Percentiles rank a stretch among this genome's conserved stretches.
Conservation (phyloP, 2,113 vertebrate species). For the Chloroceryle aenea region DNA sequence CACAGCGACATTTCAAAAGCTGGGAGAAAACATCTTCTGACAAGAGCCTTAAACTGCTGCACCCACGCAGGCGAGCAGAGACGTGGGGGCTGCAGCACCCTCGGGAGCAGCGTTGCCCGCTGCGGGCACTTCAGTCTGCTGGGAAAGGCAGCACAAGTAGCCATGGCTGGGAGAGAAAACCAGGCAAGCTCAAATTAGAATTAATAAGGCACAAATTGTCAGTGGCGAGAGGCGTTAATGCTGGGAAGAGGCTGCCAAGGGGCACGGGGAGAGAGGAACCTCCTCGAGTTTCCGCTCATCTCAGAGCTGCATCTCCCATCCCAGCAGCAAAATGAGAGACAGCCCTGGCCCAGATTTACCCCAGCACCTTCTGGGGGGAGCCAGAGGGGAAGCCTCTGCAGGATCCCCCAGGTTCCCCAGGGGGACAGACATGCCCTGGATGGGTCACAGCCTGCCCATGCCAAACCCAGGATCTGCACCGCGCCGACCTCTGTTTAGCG, state of each 20-base stretch:
- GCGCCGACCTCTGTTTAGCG: rapidly evolving
- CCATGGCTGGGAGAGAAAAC: neutral
- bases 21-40: neutral
- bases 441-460: neutral
- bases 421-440: neutral
- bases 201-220: constrained; percentile 19
- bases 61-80: neutral
- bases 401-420: neutral
- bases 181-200: neutral
- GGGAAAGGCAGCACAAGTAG: neutral
- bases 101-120: neutral
- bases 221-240: neutral
- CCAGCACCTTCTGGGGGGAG: neutral
- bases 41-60: constrained; percentile 2
- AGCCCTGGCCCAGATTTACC: neutral
- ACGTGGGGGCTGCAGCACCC: neutral
- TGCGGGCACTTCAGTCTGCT: neutral
- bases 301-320: neutral
- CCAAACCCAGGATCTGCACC: neutral
- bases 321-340: neutral
- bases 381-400: neutral
- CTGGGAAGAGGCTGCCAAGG: constrained; percentile 12
- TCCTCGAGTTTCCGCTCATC: neutral
- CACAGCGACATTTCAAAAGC: neutral
- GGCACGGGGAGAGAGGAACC: neutral